phyloP scores from a whole-genome alignment of 2,797 vertebrate species.

The Limosa lapponica region DNA sequence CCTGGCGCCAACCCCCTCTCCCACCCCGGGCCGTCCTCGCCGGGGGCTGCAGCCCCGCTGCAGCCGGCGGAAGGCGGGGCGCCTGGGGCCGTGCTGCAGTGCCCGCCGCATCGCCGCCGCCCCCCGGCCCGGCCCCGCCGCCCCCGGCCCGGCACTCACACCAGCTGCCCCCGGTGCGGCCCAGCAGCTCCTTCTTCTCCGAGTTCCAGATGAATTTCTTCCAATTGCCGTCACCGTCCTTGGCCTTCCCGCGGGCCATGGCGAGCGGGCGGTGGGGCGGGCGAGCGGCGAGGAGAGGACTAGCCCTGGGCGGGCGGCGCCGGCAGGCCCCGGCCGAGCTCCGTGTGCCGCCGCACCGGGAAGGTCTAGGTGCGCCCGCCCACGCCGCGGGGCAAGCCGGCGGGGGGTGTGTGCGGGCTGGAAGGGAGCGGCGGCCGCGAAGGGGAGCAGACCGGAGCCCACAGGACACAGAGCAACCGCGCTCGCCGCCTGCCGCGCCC shows the following conservation, averaged over 20 bases:
- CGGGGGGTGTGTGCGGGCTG: background rate
- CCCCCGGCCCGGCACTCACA: constrained; percentile 83
- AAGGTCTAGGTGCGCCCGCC: background rate
- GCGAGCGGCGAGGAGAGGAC: background rate
- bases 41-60: background rate
- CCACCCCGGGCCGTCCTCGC: background rate
- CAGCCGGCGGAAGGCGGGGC: background rate
- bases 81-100: background rate
- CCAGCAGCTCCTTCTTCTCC: constrained; percentile 93
- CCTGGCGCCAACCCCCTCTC: background rate
- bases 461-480: background rate
- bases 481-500: background rate
- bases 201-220: constrained; percentile 95
- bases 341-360: background rate
- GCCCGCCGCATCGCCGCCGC: background rate
- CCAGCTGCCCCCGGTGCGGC: constrained; percentile 93
- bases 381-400: background rate
- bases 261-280: background rate
- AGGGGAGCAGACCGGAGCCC: rapidly evolving
- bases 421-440: rapidly evolving
- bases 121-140: background rate
- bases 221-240: constrained; percentile 92
- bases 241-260: constrained; percentile 89
- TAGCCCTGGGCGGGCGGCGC: background rate
- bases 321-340: constrained; percentile 1